These are phyloP conservation scores for Drosophila melanica DNA, from an alignment of 1,140 invertebrate genomes.

Conservation along the genomic window DNA sequence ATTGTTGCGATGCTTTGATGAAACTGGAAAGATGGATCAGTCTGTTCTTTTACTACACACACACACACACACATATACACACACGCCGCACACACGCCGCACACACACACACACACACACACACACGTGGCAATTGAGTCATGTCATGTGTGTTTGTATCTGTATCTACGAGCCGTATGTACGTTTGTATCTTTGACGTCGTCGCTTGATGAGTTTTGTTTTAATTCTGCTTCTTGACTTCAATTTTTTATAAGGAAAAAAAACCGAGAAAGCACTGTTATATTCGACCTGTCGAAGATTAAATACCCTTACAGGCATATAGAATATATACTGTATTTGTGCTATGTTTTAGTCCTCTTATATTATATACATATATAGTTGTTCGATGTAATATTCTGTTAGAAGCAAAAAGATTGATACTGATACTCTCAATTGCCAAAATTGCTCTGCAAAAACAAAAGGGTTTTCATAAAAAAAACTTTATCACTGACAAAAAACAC, in stretches of 20 bases:
- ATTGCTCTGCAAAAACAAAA: no score
- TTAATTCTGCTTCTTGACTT: slow-evolving; percentile 82
- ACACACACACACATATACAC: slow-evolving; percentile 19
- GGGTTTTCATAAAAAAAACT: no score
- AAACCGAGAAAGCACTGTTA: no score
- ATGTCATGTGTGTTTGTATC: slow-evolving; percentile 38
- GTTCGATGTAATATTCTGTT: no score
- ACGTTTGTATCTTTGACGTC: slow-evolving; percentile 44
- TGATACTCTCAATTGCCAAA: no score
- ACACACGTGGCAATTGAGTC: slow-evolving; percentile 50
- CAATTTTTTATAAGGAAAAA: slow-evolving; percentile 71
- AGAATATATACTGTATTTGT: no score
- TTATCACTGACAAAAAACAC: no score
- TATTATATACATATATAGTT: no score
- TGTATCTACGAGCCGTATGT: slow-evolving; percentile 4
- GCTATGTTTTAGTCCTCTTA: no score
- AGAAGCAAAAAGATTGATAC: no score
- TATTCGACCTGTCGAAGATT: no score
- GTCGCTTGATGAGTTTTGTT: slow-evolving; percentile 77
- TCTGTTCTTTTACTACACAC: slow-evolving; percentile 10
- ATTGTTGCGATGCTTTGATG: slow-evolving; percentile 53
- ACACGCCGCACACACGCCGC: slow-evolving; percentile 1
- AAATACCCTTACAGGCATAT: no score
- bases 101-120: slow-evolving; percentile 25
- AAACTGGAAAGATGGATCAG: slow-evolving; percentile 67